Conservation (phyloP, 2,797 vertebrate genomes). For the Orestias chungarensis region DNA sequence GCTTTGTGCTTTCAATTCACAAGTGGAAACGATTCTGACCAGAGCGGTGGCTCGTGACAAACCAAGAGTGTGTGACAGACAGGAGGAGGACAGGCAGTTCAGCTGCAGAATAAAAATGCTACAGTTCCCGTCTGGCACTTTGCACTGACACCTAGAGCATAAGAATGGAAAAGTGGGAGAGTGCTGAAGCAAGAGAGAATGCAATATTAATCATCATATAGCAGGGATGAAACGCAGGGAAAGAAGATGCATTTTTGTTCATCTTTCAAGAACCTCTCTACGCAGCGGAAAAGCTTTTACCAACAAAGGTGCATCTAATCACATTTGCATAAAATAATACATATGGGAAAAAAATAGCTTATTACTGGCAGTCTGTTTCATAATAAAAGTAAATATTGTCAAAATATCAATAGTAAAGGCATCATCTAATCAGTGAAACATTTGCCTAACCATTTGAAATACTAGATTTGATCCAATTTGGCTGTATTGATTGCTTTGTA, state of each 20-base stretch:
- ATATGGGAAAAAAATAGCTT: neutral
- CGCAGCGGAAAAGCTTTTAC: neutral
- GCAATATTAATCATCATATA: neutral
- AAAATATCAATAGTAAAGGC: neutral
- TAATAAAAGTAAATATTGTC: neutral
- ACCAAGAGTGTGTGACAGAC: neutral
- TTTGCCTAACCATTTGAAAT: slow-evolving; percentile 42
- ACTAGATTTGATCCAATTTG: slow-evolving; percentile 60
- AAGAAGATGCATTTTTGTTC: neutral
- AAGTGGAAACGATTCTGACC: neutral
- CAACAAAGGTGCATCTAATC: neutral
- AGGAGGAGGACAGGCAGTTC: neutral
- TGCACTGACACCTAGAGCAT: neutral
- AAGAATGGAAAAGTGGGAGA: neutral
- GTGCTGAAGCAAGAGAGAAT: neutral
- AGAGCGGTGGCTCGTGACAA: neutral
- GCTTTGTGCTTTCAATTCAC: neutral
- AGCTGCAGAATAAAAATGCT: neutral
- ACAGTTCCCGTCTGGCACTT: neutral
- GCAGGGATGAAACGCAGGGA: neutral
- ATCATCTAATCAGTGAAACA: slow-evolving; percentile 29
- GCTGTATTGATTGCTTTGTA: slow-evolving; percentile 52
- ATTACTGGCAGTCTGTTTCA: neutral
- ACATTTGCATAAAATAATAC: neutral
- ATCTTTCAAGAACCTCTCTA: neutral